Base-by-base conservation (phyloP, 2,113 vertebrate species). In the Nycticryphes semicollaris region DNA sequence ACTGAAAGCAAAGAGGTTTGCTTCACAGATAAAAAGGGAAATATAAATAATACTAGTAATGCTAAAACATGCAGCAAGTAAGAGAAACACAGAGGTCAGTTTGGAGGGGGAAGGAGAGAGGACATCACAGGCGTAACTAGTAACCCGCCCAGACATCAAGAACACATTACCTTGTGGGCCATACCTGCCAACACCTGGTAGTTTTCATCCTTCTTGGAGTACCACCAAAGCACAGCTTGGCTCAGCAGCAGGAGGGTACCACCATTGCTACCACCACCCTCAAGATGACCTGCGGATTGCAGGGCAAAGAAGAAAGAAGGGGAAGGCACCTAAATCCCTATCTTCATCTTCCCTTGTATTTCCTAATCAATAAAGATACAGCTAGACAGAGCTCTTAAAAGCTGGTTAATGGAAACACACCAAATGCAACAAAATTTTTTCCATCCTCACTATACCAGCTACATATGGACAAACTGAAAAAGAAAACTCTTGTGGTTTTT, bases 81-180 rank as follows among this genome's bases (percentile, higher is more conserved):
- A 60, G 22, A 56, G 18, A 63, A 70, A 14, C 22, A 31, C 18
- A 68, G 62, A 82, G 11, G 30, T 51, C 33, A 47, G 6, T 54
- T 20, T 60, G 28, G 12, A 39, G 24, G 39, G 27, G 10, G 72
- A 18, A 76, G 22, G 24, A 41, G 21, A 0, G 0, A 90, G 18
- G 6, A 45, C 24, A 53, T 41, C 24, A 45, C 4, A 73, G 50
- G 19, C 5, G 1, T 28, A 60, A 56, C 27, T 19, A 68, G 24
- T 14, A 33, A 66, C 17, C 41, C 39, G 41, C 25, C 39, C n/a
- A 28, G 10, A 59, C 54, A 59, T 45, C 41, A 77, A 68, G 21
- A 56, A 69, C 21, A 4, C 31, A n/a, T 35, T 51, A 62, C 22
- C 51, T 75, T 57, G 43, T 66, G 27, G 33, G 8, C 47, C 24